Conservation (phyloP, 92 coral and sea anemone genomes). For the Isaurus tuberculatus region DNA sequence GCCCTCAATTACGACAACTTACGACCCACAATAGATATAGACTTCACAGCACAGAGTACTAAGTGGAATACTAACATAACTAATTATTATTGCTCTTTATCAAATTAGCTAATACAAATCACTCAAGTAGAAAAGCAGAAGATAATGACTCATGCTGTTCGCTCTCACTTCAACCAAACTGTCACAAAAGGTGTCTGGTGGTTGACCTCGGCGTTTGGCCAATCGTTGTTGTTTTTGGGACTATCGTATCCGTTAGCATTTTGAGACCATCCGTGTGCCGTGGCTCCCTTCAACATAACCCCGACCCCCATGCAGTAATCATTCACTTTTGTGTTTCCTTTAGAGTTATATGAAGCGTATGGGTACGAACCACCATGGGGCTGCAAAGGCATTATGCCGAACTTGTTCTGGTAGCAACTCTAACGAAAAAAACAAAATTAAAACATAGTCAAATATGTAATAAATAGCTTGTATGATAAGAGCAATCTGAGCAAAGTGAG, state of each 20-base stretch:
- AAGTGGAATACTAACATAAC: no score
- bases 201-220: slow-evolving; percentile 75
- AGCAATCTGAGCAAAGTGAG: neutral
- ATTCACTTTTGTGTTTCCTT: slow-evolving; percentile 57
- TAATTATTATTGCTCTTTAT: no score
- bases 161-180: slow-evolving; percentile 78
- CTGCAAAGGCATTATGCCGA: slow-evolving; percentile 68
- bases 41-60: no score
- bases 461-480: neutral
- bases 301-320: slow-evolving; percentile 90
- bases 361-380: slow-evolving; percentile 87
- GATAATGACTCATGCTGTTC: no score
- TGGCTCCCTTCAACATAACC: slow-evolving; percentile 65
- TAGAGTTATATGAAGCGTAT: slow-evolving; percentile 59
- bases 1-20: no score
- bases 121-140: no score
- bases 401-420: slow-evolving; percentile 84
- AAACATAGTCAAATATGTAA: neutral
- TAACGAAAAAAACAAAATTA: slow-evolving; percentile 20
- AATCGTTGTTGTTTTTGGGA: slow-evolving; percentile 83
- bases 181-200: slow-evolving; percentile 76
- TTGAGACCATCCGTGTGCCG: slow-evolving; percentile 85
- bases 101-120: no score
- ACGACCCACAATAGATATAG: no score
- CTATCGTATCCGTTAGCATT: slow-evolving; percentile 81